Percentiles rank a stretch among this genome's conserved stretches.
Evolutionary conservation across 2,888 invertebrate genomes (phyloP).

Genomic region (Apocheima hispidaria): DNA sequence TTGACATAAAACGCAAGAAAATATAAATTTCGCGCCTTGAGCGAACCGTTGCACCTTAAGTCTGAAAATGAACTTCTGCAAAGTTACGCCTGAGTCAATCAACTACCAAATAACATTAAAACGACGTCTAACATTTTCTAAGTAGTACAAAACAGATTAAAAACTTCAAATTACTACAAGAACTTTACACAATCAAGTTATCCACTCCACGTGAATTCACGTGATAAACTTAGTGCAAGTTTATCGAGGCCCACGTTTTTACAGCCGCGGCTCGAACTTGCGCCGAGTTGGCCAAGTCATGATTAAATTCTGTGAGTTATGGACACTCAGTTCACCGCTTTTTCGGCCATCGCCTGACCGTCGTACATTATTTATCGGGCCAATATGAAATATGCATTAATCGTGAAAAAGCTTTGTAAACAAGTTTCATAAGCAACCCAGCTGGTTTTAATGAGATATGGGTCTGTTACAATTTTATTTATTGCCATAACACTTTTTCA

Average conservation of each 20-base stretch:
- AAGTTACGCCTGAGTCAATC: no score
- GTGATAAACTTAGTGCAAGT: conserved; percentile 28
- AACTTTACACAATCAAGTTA: conserved; percentile 25
- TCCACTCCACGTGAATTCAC: conserved; percentile 16
- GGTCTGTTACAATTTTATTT: conserved; percentile 27
- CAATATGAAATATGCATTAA: conserved; percentile 74
- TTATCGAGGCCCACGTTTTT: conserved; percentile 36
- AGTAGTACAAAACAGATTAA: conserved; percentile 21
- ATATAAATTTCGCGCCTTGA: no score
- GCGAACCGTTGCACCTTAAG: no score
- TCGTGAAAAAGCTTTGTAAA: conserved; percentile 61
- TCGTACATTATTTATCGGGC: conserved; percentile 71
- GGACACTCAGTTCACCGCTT: conserved; percentile 65
- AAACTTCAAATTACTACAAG: conserved; percentile 24
- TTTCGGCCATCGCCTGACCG: conserved; percentile 59
- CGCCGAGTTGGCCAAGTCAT: conserved; percentile 62
- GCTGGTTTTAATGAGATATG: conserved; percentile 55
- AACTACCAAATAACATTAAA: not conserved
- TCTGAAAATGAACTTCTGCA: no score
- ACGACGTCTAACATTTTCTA: conserved; percentile 5
- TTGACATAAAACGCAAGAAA: no score
- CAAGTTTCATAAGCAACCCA: conserved; percentile 57
- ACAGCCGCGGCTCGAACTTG: conserved; percentile 35
- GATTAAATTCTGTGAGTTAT: conserved; percentile 79
- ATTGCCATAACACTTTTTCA: conserved; percentile 22